These are phyloP conservation scores for Todiramphus saurophagus DNA, from an alignment of 2,113 vertebrate species.

Conservation along the genomic window DNA sequence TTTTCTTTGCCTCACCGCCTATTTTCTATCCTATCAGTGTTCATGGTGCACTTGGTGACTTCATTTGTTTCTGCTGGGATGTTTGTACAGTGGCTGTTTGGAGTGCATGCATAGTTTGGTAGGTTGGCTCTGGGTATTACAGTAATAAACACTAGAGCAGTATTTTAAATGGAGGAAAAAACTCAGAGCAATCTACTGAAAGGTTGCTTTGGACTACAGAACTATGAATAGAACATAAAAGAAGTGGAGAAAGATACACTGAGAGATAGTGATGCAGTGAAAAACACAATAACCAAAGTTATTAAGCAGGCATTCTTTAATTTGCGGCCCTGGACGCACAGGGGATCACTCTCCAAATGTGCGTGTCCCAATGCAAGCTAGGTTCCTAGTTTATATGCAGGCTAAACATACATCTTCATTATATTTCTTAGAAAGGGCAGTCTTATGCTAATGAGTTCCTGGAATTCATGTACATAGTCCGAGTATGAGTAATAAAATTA, in stretches of 20 bases:
- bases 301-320: too few relatives aligned
- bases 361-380: too few relatives aligned
- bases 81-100: not conserved
- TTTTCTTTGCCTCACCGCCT: not conserved
- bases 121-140: not conserved
- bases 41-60: not conserved
- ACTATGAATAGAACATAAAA: not conserved
- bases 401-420: too few relatives aligned
- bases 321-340: too few relatives aligned
- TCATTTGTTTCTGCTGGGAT: not conserved
- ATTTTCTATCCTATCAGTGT: not conserved
- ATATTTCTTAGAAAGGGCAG: too few relatives aligned
- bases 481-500: too few relatives aligned
- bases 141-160: not conserved
- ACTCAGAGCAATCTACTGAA: not conserved
- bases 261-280: not conserved
- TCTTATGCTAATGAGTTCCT: too few relatives aligned
- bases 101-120: not conserved
- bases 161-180: not conserved
- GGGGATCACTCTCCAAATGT: too few relatives aligned
- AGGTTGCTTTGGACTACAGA: not conserved
- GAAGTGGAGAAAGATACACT: not conserved
- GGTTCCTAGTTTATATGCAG: too few relatives aligned
- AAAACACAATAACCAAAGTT: too few relatives aligned
- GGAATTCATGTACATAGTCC: too few relatives aligned